Evolutionary conservation across 2,888 invertebrate genomes (phyloP).

Genomic region (Dascillus cervinus): DNA sequence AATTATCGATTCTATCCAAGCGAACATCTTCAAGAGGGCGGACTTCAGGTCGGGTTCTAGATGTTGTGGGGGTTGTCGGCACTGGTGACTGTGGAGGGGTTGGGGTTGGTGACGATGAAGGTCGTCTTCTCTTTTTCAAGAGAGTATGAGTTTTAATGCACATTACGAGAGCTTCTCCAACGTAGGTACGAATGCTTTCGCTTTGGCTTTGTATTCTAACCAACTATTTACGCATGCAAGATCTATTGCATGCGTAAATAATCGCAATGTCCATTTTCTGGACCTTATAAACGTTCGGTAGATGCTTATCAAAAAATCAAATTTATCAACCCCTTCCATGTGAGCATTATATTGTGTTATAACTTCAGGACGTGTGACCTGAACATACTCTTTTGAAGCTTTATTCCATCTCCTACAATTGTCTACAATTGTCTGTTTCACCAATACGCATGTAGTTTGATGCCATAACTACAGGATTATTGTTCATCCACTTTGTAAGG

Average conservation of each 20-base stretch:
- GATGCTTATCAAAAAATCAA: slow-evolving; percentile 5
- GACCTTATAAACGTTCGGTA: slow-evolving; percentile 7
- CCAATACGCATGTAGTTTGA: slow-evolving; percentile 6
- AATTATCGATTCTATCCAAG: slow-evolving; percentile 2
- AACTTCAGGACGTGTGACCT: slow-evolving; percentile 3
- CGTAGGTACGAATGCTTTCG: slow-evolving; percentile 1
- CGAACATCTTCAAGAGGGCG: slow-evolving; percentile 1
- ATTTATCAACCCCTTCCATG: slow-evolving; percentile 8
- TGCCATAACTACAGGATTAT: slow-evolving; percentile 3
- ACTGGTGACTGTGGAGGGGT: neutral
- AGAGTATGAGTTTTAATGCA: neutral
- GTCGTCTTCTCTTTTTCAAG: slow-evolving; percentile 4
- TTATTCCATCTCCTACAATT: slow-evolving; percentile 5
- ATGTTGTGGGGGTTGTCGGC: slow-evolving; percentile 1
- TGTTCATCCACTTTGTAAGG: slow-evolving; percentile 2
- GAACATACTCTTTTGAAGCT: slow-evolving; percentile 1
- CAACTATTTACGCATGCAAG: slow-evolving; percentile 3
- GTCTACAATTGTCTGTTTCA: slow-evolving; percentile 1
- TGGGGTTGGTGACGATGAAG: neutral
- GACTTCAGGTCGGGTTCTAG: neutral
- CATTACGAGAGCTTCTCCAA: slow-evolving; percentile 4
- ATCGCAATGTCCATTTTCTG: slow-evolving; percentile 7
- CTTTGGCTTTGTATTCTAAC: slow-evolving; percentile 3
- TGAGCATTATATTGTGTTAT: slow-evolving; percentile 3
- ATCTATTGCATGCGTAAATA: slow-evolving; percentile 7